Percentiles rank a stretch among this genome's conserved stretches.
These are phyloP conservation scores for Bradysia coprophila DNA, from an alignment of 1,140 invertebrate species.

Conservation along the genomic window DNA sequence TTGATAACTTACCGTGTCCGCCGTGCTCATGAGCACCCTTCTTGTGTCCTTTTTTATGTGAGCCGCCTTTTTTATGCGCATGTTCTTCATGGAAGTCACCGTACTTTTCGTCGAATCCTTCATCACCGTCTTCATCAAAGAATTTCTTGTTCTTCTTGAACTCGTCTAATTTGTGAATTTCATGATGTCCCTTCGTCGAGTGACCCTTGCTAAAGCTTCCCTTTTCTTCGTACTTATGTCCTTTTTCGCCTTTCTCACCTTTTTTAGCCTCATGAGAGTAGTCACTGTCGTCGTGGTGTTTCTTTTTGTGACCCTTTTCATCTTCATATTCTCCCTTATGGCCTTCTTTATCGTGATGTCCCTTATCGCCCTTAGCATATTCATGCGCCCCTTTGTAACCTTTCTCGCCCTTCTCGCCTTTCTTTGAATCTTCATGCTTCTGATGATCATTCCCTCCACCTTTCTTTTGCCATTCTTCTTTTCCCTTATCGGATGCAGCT, in stretches of 20 bases:
- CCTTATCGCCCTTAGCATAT: conserved; percentile 32
- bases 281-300: conserved; percentile 50
- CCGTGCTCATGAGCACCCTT: conserved; percentile 49
- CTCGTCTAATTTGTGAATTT: conserved; percentile 56
- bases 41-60: conserved; percentile 49
- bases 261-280: conserved; percentile 30
- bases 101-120: conserved; percentile 47
- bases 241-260: conserved; percentile 55
- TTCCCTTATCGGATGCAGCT: conserved; percentile 16
- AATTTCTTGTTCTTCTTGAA: conserved; percentile 69
- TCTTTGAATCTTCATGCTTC: conserved; percentile 30
- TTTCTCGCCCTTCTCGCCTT: conserved; percentile 34
- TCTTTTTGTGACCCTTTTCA: conserved; percentile 52
- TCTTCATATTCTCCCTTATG: conserved; percentile 50
- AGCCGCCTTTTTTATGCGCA: conserved; percentile 43
- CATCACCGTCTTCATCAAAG: conserved; percentile 63
- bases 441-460: conserved; percentile 37
- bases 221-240: conserved; percentile 34
- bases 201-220: conserved; percentile 57
- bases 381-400: conserved; percentile 16
- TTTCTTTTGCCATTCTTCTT: conserved; percentile 22
- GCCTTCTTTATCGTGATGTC: conserved; percentile 49
- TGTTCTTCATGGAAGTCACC: conserved; percentile 49
- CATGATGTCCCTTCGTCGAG: conserved; percentile 58
- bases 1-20: conserved; percentile 44